A percentile compares a stretch with the other conserved stretches of the same genome.
These are phyloP conservation scores for Macrotis lagotis DNA, from an alignment of 2,113 vertebrate species.

Conservation along the genomic window DNA sequence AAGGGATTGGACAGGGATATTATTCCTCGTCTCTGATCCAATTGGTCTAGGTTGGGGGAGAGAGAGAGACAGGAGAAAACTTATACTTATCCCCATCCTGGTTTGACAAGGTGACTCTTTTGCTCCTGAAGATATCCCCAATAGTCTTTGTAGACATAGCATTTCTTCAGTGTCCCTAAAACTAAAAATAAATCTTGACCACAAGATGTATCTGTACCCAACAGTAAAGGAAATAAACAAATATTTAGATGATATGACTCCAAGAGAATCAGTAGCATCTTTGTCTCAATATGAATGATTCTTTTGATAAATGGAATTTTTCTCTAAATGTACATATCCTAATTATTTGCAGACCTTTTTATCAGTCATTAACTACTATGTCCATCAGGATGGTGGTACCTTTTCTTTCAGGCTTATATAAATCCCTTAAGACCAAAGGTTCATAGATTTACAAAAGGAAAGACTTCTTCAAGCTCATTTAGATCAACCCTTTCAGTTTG, in stretches of 20 bases:
- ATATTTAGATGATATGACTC: background rate
- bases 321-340: background rate
- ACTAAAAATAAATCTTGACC: constrained; percentile 11
- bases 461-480: background rate
- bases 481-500: background rate
- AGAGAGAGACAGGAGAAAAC: background rate
- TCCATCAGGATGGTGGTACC: background rate
- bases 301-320: background rate
- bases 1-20: background rate
- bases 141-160: constrained; percentile 22
- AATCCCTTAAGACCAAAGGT: background rate
- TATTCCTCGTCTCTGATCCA: constrained; percentile 10
- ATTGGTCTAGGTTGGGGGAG: background rate
- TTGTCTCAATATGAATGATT: background rate
- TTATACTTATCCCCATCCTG: constrained; percentile 36
- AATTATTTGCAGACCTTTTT: background rate
- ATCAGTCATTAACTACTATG: background rate
- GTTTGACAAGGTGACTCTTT: constrained; percentile 18
- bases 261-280: background rate
- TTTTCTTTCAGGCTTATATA: background rate
- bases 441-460: background rate
- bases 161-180: constrained; percentile 18
- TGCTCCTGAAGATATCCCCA: constrained; percentile 5
- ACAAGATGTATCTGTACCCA: background rate
- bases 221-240: background rate